These are phyloP conservation scores for Pterocles orientalis DNA, from an alignment of 2,113 vertebrate species.

Conservation along the genomic window DNA sequence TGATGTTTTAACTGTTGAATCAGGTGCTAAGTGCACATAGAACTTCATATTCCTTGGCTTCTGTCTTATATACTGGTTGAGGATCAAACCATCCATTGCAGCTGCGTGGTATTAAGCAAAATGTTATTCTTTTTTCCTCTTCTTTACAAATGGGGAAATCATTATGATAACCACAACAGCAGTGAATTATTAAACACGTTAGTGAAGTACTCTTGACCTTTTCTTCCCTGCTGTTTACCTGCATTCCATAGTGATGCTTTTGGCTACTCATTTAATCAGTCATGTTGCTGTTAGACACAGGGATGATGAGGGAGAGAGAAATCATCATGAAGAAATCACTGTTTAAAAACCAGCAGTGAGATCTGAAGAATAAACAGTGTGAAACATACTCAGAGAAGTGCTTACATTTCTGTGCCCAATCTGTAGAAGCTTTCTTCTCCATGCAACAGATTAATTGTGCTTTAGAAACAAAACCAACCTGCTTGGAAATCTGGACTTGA, in stretches of 20 bases:
- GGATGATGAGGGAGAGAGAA: neutral
- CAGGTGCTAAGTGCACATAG: neutral
- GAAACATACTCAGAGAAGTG: neutral
- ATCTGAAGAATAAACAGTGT: neutral
- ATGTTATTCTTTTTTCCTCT: neutral
- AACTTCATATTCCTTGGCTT: neutral
- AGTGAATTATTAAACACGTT: neutral
- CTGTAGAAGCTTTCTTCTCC: neutral
- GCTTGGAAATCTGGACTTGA: neutral
- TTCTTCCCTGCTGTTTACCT: neutral
- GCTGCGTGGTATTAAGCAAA: neutral
- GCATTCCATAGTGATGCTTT: neutral
- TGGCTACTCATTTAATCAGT: neutral
- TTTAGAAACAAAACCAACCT: neutral
- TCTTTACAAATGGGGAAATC: neutral
- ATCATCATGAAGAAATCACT: neutral
- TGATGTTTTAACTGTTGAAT: neutral
- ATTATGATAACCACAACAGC: neutral
- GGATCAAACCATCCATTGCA: neutral
- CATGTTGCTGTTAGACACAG: neutral
- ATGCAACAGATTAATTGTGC: neutral
- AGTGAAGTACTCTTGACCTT: conserved; percentile 1
- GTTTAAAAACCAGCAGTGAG: neutral
- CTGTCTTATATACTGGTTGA: neutral
- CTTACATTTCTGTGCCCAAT: neutral